Percentiles rank a stretch among this genome's conserved stretches.
phyloP scores from a whole-genome alignment of 2,113 vertebrate species.

The Porphyrio hochstetteri region DNA sequence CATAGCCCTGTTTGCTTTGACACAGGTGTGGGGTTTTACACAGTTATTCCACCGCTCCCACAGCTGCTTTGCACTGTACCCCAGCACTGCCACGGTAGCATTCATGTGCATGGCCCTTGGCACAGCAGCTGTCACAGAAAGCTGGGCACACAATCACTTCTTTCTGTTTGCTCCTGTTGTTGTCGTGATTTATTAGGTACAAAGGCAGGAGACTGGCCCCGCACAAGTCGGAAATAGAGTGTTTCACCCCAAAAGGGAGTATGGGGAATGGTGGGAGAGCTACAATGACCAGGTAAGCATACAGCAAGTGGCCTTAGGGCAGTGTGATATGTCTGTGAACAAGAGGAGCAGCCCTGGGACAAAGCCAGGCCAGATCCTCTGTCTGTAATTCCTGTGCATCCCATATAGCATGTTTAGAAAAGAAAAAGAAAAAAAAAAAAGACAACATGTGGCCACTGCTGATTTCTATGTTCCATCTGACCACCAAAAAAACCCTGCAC shows the following conservation, averaged over 20 bases:
- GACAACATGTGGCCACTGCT: neutral
- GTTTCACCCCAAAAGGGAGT: conserved; percentile 86
- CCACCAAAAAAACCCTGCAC: neutral
- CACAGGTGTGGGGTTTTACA: neutral
- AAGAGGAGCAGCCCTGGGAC: conserved; percentile 57
- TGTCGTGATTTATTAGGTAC: conserved; percentile 83
- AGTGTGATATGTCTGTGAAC: conserved; percentile 70
- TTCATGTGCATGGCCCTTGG: conserved; percentile 25
- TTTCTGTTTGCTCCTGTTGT: conserved; percentile 84
- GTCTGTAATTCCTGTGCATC: conserved; percentile 52
- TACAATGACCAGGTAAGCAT: conserved; percentile 84
- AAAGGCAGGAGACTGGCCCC: conserved; percentile 84
- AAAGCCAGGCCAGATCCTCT: conserved; percentile 50
- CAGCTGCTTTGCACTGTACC: neutral
- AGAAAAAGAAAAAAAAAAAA: neutral
- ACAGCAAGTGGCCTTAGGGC: conserved; percentile 69
- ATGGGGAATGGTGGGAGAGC: conserved; percentile 86
- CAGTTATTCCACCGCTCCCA: neutral
- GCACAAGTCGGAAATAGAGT: conserved; percentile 85
- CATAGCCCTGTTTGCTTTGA: neutral
- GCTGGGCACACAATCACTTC: conserved; percentile 75
- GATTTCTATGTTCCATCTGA: conserved; percentile 46
- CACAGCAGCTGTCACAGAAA: conserved; percentile 16
- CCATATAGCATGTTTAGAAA: conserved; percentile 26
- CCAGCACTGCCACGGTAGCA: neutral